Evolutionary conservation across 2,888 invertebrate species (phyloP).

Genomic region (Priocnemis perturbator): DNA sequence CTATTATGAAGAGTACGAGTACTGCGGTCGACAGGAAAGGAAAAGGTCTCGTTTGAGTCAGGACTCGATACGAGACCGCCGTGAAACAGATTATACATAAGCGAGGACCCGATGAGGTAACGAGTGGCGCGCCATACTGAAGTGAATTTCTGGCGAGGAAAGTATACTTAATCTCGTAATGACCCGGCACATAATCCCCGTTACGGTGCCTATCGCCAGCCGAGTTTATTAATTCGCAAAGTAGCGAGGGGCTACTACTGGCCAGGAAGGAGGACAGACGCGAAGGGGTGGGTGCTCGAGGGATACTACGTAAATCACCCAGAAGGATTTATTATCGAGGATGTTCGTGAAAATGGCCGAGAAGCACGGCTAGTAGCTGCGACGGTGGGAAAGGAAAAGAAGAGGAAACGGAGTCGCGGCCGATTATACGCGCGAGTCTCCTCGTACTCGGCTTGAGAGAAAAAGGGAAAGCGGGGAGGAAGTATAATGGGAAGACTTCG

Average conservation of each 20-base stretch:
- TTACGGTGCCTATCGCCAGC: slow-evolving; percentile 34
- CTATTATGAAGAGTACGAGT: no score
- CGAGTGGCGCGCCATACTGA: no score
- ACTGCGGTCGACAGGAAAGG: no score
- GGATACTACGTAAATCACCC: slow-evolving; percentile 44
- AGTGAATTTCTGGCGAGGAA: no score
- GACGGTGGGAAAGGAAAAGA: slow-evolving; percentile 22
- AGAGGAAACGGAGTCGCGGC: slow-evolving; percentile 15
- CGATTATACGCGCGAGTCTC: slow-evolving; percentile 19
- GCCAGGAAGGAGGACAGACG: neutral
- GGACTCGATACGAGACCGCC: neutral
- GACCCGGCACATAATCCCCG: slow-evolving; percentile 20
- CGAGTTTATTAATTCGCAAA: slow-evolving; percentile 47
- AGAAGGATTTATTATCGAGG: slow-evolving; percentile 47
- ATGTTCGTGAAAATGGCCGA: slow-evolving; percentile 36
- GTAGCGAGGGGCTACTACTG: slow-evolving; percentile 17
- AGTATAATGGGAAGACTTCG: neutral
- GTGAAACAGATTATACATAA: neutral
- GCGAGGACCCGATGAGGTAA: neutral
- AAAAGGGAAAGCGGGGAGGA: slow-evolving; percentile 2
- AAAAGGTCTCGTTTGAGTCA: no score
- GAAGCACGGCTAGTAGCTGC: neutral
- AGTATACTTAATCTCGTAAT: slow-evolving; percentile 33
- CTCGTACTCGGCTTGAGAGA: slow-evolving; percentile 20
- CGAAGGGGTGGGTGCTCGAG: neutral